Conservation (phyloP, 2,797 vertebrate genomes). For the Calcarius lapponicus region DNA sequence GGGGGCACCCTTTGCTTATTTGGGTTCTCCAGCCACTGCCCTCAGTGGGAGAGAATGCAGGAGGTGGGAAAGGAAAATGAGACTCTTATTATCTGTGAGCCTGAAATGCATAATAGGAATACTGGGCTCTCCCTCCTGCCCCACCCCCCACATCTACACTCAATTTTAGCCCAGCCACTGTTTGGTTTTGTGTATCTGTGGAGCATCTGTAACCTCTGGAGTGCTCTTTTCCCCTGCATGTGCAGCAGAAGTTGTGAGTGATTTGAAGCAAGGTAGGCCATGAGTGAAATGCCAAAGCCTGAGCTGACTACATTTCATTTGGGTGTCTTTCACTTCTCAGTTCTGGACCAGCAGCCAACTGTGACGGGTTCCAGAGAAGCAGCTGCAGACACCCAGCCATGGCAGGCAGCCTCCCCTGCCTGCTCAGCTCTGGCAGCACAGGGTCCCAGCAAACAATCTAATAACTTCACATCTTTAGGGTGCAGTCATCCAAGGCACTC, state of each 20-base stretch:
- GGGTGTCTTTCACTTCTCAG: conserved; percentile 15
- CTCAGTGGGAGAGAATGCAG: background rate
- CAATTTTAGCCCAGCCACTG: background rate
- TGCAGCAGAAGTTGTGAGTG: background rate
- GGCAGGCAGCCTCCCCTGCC: conserved; percentile 11
- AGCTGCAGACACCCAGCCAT: background rate
- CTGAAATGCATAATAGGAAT: background rate
- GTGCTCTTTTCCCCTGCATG: background rate
- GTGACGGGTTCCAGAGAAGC: conserved; percentile 49
- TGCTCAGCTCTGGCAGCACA: background rate
- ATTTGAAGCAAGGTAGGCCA: background rate
- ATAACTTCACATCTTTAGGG: background rate
- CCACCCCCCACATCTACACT: fast-evolving
- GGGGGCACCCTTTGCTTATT: background rate
- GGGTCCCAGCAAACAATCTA: background rate
- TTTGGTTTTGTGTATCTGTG: background rate
- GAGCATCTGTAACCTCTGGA: background rate
- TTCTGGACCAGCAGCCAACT: conserved; percentile 51
- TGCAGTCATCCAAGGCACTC: background rate
- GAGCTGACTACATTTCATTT: background rate
- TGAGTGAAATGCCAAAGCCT: background rate
- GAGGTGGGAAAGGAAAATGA: background rate
- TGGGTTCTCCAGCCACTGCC: background rate
- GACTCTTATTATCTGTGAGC: background rate
- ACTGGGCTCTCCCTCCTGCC: fast-evolving